phyloP scores from a whole-genome alignment of 2,888 invertebrate species.

The Podotricha telesiphe region DNA sequence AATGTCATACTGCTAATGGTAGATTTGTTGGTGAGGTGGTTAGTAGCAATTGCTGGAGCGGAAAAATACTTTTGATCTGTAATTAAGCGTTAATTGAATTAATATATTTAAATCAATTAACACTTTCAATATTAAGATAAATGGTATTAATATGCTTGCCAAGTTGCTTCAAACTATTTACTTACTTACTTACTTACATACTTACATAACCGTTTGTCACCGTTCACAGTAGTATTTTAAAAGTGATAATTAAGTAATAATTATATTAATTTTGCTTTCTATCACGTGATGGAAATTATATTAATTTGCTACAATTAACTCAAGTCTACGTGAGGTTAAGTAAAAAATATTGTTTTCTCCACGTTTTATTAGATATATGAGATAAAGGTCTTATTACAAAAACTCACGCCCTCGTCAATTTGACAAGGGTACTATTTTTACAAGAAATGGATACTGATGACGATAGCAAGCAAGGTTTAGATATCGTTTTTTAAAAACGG shows the following conservation, averaged over 20 bases:
- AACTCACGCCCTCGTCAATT: conserved; percentile 21
- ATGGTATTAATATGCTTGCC: too few relatives aligned
- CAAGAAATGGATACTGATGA: conserved; percentile 9
- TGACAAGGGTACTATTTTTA: conserved; percentile 29
- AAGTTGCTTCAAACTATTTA: too few relatives aligned
- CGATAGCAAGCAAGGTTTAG: too few relatives aligned
- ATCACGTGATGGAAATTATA: not conserved
- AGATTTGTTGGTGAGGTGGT: too few relatives aligned
- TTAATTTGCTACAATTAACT: not conserved
- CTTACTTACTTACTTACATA: too few relatives aligned
- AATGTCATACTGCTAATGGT: too few relatives aligned
- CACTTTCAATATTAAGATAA: too few relatives aligned
- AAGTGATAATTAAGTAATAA: not conserved
- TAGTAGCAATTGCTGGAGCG: too few relatives aligned
- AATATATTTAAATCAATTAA: too few relatives aligned
- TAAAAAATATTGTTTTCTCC: not conserved
- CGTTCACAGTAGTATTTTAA: not conserved
- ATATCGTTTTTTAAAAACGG: too few relatives aligned
- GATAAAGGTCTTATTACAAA: conserved; percentile 13
- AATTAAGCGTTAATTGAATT: too few relatives aligned
- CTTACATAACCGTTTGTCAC: not conserved
- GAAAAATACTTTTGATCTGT: too few relatives aligned
- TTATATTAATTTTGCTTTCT: not conserved
- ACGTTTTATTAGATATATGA: conserved; percentile 4
- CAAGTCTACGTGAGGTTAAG: not conserved